Conservation (phyloP, 2,888 invertebrate genomes). For the Lasius platythorax region DNA sequence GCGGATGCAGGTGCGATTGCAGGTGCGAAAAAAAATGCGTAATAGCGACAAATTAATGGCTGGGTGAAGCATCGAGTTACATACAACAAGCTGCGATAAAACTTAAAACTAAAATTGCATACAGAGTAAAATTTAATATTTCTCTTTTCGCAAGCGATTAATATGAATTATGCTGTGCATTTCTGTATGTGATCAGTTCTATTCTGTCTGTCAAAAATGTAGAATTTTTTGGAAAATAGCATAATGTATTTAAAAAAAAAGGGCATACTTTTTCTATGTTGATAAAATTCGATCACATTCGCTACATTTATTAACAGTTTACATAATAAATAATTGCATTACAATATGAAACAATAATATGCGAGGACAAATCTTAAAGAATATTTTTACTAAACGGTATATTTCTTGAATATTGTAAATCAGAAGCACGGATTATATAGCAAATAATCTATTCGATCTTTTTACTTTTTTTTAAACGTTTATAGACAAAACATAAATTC, state of each 20-base stretch:
- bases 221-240: background rate
- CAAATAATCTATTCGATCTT: background rate
- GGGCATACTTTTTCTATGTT: background rate
- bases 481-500: background rate
- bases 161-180: background rate
- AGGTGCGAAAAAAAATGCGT: conserved; percentile 60
- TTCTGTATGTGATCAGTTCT: background rate
- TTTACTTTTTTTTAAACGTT: background rate
- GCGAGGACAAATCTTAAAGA: background rate
- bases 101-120: background rate
- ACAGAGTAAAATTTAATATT: background rate
- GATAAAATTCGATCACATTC: background rate
- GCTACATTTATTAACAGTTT: background rate
- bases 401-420: background rate
- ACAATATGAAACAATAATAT: background rate
- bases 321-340: background rate
- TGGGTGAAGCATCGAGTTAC: background rate
- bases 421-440: background rate
- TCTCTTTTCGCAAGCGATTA: background rate
- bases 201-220: background rate
- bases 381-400: background rate
- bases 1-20: conserved; percentile 65
- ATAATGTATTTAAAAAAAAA: background rate
- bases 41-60: conserved; percentile 48
- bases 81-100: conserved; percentile 13